phyloP scores from a whole-genome alignment of 2,888 invertebrate species.

The Charanyca ferruginea region DNA sequence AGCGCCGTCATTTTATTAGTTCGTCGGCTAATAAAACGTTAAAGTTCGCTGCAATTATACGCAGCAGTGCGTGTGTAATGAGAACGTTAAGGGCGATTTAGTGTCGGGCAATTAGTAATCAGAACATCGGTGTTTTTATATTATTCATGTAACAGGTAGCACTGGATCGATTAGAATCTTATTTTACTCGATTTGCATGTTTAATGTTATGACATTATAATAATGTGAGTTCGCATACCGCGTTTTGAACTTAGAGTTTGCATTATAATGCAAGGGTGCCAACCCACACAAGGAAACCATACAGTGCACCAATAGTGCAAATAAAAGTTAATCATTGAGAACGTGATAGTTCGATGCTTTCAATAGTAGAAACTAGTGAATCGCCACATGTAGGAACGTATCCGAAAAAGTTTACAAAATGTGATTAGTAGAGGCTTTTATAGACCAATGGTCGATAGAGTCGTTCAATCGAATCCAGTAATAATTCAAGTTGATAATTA shows the following conservation, averaged over 20 bases:
- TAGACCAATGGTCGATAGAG: neutral
- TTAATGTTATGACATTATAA: constrained; percentile 63
- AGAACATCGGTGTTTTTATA: constrained; percentile 45
- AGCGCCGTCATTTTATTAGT: constrained; percentile 54
- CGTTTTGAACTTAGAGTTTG: constrained; percentile 49
- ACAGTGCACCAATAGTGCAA: too few species aligned
- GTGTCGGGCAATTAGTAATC: constrained; percentile 58
- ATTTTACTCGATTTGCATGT: constrained; percentile 58
- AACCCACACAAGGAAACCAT: constrained; percentile 34
- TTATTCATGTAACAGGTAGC: constrained; percentile 20
- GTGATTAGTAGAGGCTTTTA: neutral
- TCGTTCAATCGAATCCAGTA: constrained; percentile 7
- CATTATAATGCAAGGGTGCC: constrained; percentile 32
- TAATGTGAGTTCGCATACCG: constrained; percentile 48
- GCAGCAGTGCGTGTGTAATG: constrained; percentile 43
- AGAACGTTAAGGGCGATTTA: constrained; percentile 48
- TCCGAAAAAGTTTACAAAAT: neutral
- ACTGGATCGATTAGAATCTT: constrained; percentile 48
- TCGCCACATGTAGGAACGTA: neutral
- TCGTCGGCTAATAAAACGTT: constrained; percentile 51
- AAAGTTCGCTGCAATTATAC: constrained; percentile 60
- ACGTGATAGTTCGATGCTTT: constrained; percentile 62
- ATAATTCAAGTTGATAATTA: constrained; percentile 29
- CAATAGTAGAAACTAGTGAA: constrained; percentile 40
- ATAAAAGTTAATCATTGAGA: constrained; percentile 59